phyloP scores from a whole-genome alignment of 2,888 invertebrate genomes.

The Cryptus viduatorius region DNA sequence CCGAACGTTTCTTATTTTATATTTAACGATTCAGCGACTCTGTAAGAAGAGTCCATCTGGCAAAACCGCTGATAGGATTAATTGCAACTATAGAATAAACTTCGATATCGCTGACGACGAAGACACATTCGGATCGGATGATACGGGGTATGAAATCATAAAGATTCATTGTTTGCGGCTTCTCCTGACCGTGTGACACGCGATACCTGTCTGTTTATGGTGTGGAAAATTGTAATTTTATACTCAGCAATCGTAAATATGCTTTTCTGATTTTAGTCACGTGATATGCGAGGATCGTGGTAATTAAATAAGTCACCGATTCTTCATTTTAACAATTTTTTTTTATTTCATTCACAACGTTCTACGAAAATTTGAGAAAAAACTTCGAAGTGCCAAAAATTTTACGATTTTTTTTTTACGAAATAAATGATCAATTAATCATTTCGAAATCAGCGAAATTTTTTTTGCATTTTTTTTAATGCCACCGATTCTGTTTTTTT shows the following conservation, averaged over 20 bases:
- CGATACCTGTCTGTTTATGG: not conserved
- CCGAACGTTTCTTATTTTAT: not conserved
- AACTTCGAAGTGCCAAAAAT: too few relatives aligned
- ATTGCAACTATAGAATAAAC: constrained; percentile 1
- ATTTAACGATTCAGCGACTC: constrained; percentile 9
- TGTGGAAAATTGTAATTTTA: constrained; percentile 2
- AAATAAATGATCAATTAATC: too few relatives aligned
- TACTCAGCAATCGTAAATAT: not conserved
- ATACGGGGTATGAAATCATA: not conserved
- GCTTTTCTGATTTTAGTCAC: not conserved
- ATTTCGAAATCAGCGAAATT: too few relatives aligned
- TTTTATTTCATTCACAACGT: too few relatives aligned
- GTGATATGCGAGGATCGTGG: not conserved
- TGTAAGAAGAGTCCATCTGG: constrained; percentile 14
- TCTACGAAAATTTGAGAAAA: too few relatives aligned
- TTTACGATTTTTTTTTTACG: too few relatives aligned
- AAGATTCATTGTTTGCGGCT: constrained; percentile 8
- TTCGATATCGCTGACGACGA: not conserved
- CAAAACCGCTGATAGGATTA: not conserved
- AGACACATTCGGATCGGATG: not conserved
- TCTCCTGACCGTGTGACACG: not conserved
- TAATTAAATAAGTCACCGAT: not conserved
- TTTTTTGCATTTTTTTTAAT: too few relatives aligned
- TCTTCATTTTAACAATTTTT: not conserved
- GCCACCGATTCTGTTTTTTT: too few relatives aligned